A percentile compares a stretch with the other conserved stretches of the same genome.
These are phyloP conservation scores for Catamblyrhynchus diadema DNA, from an alignment of 2,797 vertebrate genomes.

Conservation along the genomic window DNA sequence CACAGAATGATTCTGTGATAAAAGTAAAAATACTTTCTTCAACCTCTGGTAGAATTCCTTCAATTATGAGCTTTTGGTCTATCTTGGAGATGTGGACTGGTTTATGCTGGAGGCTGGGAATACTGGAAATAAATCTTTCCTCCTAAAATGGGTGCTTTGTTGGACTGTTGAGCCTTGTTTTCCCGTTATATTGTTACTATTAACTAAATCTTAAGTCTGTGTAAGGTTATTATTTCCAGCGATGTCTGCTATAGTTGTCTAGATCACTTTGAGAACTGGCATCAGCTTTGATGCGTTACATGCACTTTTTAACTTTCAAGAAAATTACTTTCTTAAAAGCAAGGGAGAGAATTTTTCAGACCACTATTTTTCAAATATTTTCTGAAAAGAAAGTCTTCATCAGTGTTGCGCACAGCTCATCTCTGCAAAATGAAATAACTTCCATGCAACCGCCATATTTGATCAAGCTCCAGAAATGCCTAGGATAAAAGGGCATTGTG, in stretches of 20 bases:
- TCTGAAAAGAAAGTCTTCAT: background rate
- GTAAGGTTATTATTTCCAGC: background rate
- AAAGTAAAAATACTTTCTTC: background rate
- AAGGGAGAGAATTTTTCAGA: background rate
- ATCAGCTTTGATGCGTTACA: background rate
- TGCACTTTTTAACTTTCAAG: background rate
- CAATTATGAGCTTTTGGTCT: background rate
- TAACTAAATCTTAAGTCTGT: background rate
- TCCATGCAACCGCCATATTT: background rate
- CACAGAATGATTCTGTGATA: background rate
- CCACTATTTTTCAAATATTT: slow-evolving; percentile 2
- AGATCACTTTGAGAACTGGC: background rate
- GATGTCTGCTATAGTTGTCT: background rate
- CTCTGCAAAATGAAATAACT: slow-evolving; percentile 19
- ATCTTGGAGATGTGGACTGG: background rate
- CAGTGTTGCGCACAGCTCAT: background rate
- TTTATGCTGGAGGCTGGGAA: background rate
- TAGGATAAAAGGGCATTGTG: background rate
- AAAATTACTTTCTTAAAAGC: background rate
- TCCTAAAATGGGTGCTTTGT: background rate
- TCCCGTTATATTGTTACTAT: background rate
- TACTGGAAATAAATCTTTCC: background rate
- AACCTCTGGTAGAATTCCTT: background rate
- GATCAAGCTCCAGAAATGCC: background rate
- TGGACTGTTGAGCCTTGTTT: background rate